Evolutionary conservation across 64 coral and sea anemone species (phyloP).

Genomic region (Anthopleura sola): DNA sequence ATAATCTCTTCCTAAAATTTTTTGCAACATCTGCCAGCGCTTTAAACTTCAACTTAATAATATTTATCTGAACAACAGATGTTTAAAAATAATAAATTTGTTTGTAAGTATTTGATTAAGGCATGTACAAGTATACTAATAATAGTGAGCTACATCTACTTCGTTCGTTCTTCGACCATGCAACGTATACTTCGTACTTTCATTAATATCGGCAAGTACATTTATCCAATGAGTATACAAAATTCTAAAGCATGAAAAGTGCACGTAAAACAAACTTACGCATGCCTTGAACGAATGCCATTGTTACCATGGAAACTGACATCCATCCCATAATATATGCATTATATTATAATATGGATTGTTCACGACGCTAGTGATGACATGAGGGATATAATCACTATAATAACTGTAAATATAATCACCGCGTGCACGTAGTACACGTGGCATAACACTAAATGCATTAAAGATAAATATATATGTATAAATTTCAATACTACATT

Average conservation of each 20-base stretch:
- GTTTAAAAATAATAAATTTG: not conserved
- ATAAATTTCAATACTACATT: not conserved
- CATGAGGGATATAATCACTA: too few species aligned
- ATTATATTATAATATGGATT: not conserved
- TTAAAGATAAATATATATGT: not conserved
- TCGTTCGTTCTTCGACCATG: not conserved
- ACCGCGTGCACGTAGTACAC: too few species aligned
- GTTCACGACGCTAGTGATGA: too few species aligned
- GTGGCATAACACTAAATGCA: slow-evolving; percentile 15
- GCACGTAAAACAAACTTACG: not conserved
- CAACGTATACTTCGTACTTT: not conserved
- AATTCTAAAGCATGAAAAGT: not conserved
- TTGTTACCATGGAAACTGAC: not conserved
- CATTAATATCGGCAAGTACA: not conserved
- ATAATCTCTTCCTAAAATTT: too few species aligned
- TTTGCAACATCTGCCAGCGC: too few species aligned
- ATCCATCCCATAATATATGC: not conserved
- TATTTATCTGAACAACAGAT: not conserved
- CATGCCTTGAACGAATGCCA: not conserved
- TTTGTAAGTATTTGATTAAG: not conserved
- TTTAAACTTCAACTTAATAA: too few species aligned
- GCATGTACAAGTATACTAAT: not conserved
- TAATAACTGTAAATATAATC: too few species aligned
- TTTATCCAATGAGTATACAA: not conserved
- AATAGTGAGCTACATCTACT: not conserved